Percentiles rank a stretch among this genome's conserved stretches.
phyloP scores from a whole-genome alignment of 2,113 vertebrate genomes.

The Saccopteryx leptura region DNA sequence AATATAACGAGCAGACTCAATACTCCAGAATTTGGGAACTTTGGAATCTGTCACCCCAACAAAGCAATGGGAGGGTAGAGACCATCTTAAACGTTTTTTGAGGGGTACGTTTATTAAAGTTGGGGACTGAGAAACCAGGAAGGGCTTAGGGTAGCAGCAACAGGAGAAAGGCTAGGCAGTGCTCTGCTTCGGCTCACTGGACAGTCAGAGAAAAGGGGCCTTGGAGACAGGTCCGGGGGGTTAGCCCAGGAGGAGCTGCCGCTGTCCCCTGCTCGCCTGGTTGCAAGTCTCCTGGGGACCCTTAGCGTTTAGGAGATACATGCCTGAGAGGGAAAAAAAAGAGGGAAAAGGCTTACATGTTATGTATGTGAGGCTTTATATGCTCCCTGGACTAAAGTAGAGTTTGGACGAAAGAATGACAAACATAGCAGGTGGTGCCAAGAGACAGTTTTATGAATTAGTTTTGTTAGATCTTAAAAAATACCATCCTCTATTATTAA shows the following conservation, averaged over 20 bases:
- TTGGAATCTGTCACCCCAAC: not conserved
- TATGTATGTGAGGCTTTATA: not conserved
- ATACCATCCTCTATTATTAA: not conserved
- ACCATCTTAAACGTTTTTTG: not conserved
- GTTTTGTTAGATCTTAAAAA: slow-evolving; percentile 38
- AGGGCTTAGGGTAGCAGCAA: too few relatives aligned
- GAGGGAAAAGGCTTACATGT: not conserved
- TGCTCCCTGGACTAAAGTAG: not conserved
- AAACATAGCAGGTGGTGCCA: not conserved
- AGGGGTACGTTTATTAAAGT: not conserved
- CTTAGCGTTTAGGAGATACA: not conserved
- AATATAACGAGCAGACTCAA: not conserved
- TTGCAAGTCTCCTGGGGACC: too few relatives aligned
- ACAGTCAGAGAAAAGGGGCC: too few relatives aligned
- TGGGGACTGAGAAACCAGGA: not conserved
- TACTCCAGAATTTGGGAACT: not conserved
- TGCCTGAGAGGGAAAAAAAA: not conserved
- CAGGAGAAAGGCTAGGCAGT: too few relatives aligned
- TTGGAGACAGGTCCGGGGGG: too few relatives aligned
- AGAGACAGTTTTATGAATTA: slow-evolving; percentile 16
- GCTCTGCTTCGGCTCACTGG: too few relatives aligned
- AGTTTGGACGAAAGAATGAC: not conserved
- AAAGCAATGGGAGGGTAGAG: not conserved
- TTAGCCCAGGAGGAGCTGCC: too few relatives aligned
- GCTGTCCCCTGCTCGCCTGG: too few relatives aligned